Evolutionary conservation across 2,888 invertebrate genomes (phyloP), one percentile per base, ranked within the genome.

Genomic region (Epinotia ramella): DNA sequence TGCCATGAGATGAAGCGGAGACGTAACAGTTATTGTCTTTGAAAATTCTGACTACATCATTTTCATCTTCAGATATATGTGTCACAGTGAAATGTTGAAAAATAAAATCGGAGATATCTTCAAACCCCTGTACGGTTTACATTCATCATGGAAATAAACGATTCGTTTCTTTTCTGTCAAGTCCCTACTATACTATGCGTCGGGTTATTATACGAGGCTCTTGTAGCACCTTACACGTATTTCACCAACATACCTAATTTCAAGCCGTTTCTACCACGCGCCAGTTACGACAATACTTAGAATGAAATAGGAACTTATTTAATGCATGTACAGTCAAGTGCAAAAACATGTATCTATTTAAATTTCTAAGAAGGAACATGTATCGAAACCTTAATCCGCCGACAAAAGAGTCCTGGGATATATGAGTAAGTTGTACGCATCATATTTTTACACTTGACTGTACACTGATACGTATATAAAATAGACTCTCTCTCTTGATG

Each of bases 1-100:
- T 24, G 46, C 28, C 24, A 69, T 56, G 33, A 57, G 63, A 63
- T 57, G 28, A 33, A 69, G 68, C 57, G 63, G 24, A 5, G 4
- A 28, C 20, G n/a, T 28, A 40, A 24, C 4, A 16, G 0, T 49
- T 49, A 5, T 11, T 63, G 40, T 49, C n/a, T 33, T 11, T 12
- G 0, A 33, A 53, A n/a, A 28, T 33, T 49, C n/a, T 28, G 5
- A 24, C n/a, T 46, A 9, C 18, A n/a, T 13, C 13, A 24, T 16
- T 7, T n/a, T 53, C 7, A 24, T 16, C 3, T n/a, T 53, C 7
- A 53, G 16, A 16, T n/a, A 53, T n/a, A 5, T n/a, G 53, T n/a
- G 53, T 16, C n/a, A n/a, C 53, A 40, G 40, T 53, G 53, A 53
- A 46, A 53, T 53, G 53, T 53, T 6, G n/a, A n/a, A n/a, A n/a